Base-by-base conservation (phyloP, 2,888 invertebrate genomes). In the Tromatobia lineatoria region DNA sequence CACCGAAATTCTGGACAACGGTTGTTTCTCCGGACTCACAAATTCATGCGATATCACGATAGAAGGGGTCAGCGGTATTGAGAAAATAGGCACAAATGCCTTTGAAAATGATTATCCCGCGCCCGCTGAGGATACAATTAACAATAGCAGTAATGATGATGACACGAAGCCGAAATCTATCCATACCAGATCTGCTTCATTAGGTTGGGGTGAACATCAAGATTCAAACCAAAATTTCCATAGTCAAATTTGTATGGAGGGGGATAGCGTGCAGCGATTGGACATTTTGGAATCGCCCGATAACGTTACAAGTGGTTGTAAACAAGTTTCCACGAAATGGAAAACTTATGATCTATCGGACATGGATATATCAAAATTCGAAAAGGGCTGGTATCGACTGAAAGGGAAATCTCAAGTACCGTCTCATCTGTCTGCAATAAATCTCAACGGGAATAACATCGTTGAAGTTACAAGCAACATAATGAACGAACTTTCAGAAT, bases 1-100 rank as follows among this genome's bases (percentile, higher is more conserved):
- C 11, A 38, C 61, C 8, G 42, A 71, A 15, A 84, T 86, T 13
- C 66, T 91, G 0, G 80, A 85, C 2, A 77, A 87, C 6, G 88
- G 89, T 6, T 81, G 90, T 11, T 78, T 91, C 7, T 90, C 87
- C 25, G 88, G 91, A 6, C 42, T 91, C 6, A 59, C 80, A 8
- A 87, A 66, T 6, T 73, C 74, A 8, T 23, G 25, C 8, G 45
- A 47, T n/a, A 50, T 69, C 10, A 8, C 15, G 10, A 47, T 69
- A 6, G 13, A 34, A 18, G 25, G 50, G n/a, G 10, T 10, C 3
- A 29, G 8, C 3, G n/a, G 10, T 50, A n/a, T 69, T 18, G 59
- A 79, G 1, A 82, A 82, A 15, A 89, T 91, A 50, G 89, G 87
- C 57, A 90, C 87, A 0, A 82, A 85, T 0, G 82, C 81, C 2